These are phyloP conservation scores for Cottoperca gobio DNA, from an alignment of 2,797 vertebrate genomes.

Conservation along the genomic window DNA sequence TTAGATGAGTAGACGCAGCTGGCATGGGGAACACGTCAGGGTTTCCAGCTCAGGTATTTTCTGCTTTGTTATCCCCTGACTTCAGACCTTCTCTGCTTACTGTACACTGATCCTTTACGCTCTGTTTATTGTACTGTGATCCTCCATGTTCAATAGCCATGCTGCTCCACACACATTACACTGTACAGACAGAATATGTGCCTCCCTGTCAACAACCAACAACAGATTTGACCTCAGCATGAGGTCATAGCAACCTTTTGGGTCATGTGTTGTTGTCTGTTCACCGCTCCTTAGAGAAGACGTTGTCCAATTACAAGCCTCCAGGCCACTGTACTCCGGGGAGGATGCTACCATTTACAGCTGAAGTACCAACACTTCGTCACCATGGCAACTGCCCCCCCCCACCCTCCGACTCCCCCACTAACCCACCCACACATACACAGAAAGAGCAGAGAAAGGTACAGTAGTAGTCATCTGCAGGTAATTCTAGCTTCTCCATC, in stretches of 20 bases:
- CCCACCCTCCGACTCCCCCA: conserved; percentile 28
- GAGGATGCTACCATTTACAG: conserved; percentile 72
- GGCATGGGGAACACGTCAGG: background rate
- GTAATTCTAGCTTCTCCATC: conserved; percentile 2
- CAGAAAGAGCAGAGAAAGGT: conserved; percentile 28
- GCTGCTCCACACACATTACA: conserved; percentile 9
- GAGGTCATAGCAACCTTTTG: conserved; percentile 46
- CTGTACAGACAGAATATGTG: background rate
- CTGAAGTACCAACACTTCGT: conserved; percentile 78
- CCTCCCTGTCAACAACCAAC: background rate
- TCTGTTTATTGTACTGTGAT: conserved; percentile 33
- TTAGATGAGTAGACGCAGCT: background rate
- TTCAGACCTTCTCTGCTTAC: conserved; percentile 33
- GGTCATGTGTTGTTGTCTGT: conserved; percentile 38
- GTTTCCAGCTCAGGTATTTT: conserved; percentile 30
- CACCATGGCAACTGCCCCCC: conserved; percentile 73
- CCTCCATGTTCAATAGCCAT: conserved; percentile 26
- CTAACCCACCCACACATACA: conserved; percentile 44
- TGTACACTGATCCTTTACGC: conserved; percentile 24
- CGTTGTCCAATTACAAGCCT: conserved; percentile 73
- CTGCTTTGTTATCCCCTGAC: conserved; percentile 4
- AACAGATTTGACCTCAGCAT: conserved; percentile 29
- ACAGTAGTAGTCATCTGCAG: background rate
- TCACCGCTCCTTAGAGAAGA: conserved; percentile 44
- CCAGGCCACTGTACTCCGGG: conserved; percentile 59